Evolutionary conservation across 2,888 invertebrate species (phyloP), one percentile per base, ranked within the genome.

Genomic region (Vandiemenella viatica): DNA sequence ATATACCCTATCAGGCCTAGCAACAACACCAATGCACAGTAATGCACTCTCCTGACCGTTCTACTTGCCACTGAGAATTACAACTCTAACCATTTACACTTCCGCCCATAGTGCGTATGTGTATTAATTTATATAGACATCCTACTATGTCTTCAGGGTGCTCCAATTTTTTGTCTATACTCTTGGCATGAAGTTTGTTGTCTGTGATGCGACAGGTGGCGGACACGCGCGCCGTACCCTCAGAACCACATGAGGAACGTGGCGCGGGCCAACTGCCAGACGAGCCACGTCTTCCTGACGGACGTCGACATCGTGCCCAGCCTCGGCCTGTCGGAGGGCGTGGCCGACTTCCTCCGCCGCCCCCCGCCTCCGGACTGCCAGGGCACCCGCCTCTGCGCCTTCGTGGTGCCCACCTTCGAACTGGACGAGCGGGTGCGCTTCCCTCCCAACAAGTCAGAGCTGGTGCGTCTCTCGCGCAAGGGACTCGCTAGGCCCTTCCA

Each of bases 251-350:
- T 91, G 68, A 71, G 91, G 55, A 92, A 92, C 64, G 66, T 90
- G 48, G 91, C 90, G 0, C 69, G 90, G 46, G 84, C 86, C 61
- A 87, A 86, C 59, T 89, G 89, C 57, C 85, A 85, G 58, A 80
- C 26, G 16, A 45, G 47, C 17, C 54, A 79, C 64, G 84, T 88
- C 42, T 89, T 89, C 61, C 70, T 90, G 42, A 87, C 88, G 2
- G 91, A 91, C 65, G 80, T 91, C 7, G 91, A 92, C 63, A 84
- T 91, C 53, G 80, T 91, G 50, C 90, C 91, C 1, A 84, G 84
- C 52, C 70, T 67, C 56, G 79, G 78, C 53, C 77, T 88, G 69
- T 77, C 83, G 1, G 75, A 77, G 46, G 71, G 75, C 17, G 67
- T 91, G 52, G 80, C 85, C 56, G 69, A 68, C 21, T 32, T 32